Percentiles rank a stretch among this genome's conserved stretches.
Conservation (phyloP, 2,888 invertebrate species). For the Spilarctia lutea region DNA sequence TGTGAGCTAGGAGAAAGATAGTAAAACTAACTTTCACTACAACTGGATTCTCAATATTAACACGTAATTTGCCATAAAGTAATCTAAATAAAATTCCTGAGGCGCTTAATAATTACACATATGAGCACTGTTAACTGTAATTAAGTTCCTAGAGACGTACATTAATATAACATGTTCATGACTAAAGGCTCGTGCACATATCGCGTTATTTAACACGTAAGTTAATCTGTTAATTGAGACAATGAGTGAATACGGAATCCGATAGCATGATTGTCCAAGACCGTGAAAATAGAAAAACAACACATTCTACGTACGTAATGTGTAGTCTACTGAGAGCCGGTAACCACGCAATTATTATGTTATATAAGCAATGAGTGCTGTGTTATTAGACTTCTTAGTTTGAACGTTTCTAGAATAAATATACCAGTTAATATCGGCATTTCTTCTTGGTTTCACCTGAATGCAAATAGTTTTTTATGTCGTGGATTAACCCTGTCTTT, state of each 20-base stretch:
- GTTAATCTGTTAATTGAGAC: neutral
- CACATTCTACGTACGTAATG: constrained; percentile 14
- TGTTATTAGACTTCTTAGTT: neutral
- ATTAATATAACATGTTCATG: constrained; percentile 12
- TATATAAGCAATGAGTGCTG: neutral
- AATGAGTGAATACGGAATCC: neutral
- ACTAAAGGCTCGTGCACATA: neutral
- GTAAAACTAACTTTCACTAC: neutral
- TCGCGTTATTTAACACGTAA: constrained; percentile 3
- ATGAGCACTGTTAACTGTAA: neutral
- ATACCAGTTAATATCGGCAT: neutral
- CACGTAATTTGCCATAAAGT: neutral
- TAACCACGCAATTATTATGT: neutral
- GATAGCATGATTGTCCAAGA: constrained; percentile 8
- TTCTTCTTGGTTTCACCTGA: neutral
- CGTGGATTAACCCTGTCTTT: neutral
- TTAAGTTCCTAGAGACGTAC: constrained; percentile 1
- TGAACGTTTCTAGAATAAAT: constrained; percentile 1
- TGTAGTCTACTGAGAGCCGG: constrained; percentile 1
- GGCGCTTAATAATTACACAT: neutral
- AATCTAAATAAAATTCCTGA: neutral
- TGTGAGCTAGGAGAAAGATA: neutral
- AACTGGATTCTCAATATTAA: neutral
- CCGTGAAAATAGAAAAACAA: constrained; percentile 22
- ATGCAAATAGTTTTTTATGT: neutral